These are phyloP conservation scores for Drosophila nigrodunni DNA, from an alignment of 1,140 invertebrate genomes.

Conservation along the genomic window DNA sequence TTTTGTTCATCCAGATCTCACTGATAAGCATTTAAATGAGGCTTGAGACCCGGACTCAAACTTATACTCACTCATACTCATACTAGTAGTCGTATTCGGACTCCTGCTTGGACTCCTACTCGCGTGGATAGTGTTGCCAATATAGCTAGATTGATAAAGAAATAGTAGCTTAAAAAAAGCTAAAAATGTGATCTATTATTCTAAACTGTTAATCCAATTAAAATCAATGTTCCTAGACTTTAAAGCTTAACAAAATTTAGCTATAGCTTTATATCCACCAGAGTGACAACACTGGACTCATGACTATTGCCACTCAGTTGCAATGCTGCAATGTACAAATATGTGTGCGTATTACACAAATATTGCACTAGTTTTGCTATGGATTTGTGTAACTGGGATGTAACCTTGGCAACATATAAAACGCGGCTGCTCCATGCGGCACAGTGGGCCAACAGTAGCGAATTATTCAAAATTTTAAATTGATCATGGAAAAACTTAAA, in stretches of 20 bases:
- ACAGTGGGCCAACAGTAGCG: conserved; percentile 47
- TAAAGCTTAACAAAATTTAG: no score
- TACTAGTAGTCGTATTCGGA: not conserved
- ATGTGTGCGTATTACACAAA: conserved; percentile 79
- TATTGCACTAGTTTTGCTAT: conserved; percentile 81
- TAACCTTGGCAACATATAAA: conserved; percentile 71
- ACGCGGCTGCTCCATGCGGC: conserved; percentile 39
- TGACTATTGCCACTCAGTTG: conserved; percentile 45
- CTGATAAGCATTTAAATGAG: conserved; percentile 84
- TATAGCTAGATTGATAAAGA: no score
- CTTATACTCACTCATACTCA: conserved; percentile 5
- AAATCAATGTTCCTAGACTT: no score
- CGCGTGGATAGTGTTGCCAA: not conserved
- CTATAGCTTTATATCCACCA: no score
- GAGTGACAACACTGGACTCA: conserved; percentile 30
- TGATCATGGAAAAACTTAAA: not conserved
- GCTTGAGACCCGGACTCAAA: conserved; percentile 34
- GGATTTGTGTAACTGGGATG: conserved; percentile 81
- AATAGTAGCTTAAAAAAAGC: no score
- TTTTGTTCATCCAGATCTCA: conserved; percentile 82
- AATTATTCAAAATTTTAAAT: no score
- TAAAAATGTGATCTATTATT: no score
- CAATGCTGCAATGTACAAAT: conserved; percentile 58
- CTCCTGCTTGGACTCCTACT: conserved; percentile 24
- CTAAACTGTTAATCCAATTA: no score